Evolutionary conservation across 2,888 invertebrate species (phyloP), one percentile per base, ranked within the genome.

Genomic region (Siphlonurus alternatus): DNA sequence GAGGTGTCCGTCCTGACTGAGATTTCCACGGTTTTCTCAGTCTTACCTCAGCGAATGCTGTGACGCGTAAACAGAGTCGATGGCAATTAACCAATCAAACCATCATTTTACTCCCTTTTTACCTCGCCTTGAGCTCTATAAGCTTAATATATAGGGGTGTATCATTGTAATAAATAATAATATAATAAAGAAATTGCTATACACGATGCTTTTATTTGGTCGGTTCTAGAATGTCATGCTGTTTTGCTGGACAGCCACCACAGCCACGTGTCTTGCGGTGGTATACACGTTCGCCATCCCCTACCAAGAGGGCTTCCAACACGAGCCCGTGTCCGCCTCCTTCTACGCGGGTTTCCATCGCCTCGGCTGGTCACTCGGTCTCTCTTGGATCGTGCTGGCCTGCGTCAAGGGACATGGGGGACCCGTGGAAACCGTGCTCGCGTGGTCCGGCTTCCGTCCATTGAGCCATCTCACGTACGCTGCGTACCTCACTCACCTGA

Each of bases 341-440:
- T 73, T 83, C 0, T 88, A 87, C 71, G 80, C 84, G 2, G 80
- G 83, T 0, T 72, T 86, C 2, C 85, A 87, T 71, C 80, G 84
- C 69, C 75, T 84, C 2, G 82, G 83, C 0, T 88, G 88, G 87
- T 82, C 83, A 68, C 75, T 84, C 2, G 81, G 82, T 0, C 81
- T 84, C 60, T 84, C 83, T 2, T 88, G 88, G 87, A 67, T 75
- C 54, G 77, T 86, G 2, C 74, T 87, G 63, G 82, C 83, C 0
- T 86, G 85, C 69, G 76, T 80, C 53, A 86, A 85, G 18, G 83
- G 84, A 61, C 84, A 85, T 73, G 83, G 83, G 73, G 61, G 25
- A 19, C 22, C 20, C 1, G 18, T 61, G 3, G 25, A 61, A n/a
- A 20, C 18, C 18, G 20, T 24, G 20, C 38, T 61, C 18, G 18